Evolutionary conservation across 2,113 vertebrate species (phyloP), one percentile per base, ranked within the genome.

Genomic region (Oncorhynchus masou): DNA sequence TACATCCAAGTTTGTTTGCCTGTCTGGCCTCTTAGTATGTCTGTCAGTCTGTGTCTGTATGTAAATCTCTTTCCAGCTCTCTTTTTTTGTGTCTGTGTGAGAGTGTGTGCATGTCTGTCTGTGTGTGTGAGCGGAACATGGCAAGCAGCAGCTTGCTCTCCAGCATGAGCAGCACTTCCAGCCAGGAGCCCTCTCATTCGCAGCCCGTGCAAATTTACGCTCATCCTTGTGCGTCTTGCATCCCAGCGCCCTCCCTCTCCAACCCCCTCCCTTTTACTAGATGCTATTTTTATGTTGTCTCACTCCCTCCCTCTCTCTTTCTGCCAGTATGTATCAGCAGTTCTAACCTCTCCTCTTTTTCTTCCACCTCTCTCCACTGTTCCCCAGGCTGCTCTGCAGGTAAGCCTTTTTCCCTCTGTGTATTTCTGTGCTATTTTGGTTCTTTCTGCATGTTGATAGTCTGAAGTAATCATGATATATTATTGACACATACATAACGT

Each of bases 371-470:
- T 77, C 80, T 75, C 70, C 81, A 7, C 83, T 85, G 74, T 87
- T 54, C 84, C 87, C 79, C 87, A 95, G 96, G 95, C 96, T 92
- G 93, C 95, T 85, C 89, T 97, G 87, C 95, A 97, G 96, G 96
- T 97, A 94, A 96, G 95, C 76, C 74, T 89, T 74, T 51, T 79
- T 66, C n/a, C 66, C 45, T 25, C 73, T 48, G 66, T 76, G 39
- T 45, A 45, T 45, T 13, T 77, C 29, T 25, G n/a, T 31, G 15
- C 54, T 73, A 24, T 75, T 25, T 49, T 70, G 1, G 68, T 45
- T 24, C 57, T 39, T n/a, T 25, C 51, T 87, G 72, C 80, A 80
- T 73, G 60, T 67, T 54, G 20, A 62, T 12, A 2, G 15, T 19
- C 34, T 13, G 20, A 68, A 68, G 9, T 65, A 9, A 45, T 45